A percentile compares a stretch with the other conserved stretches of the same genome.
These are phyloP conservation scores for Heterodera filipjevi DNA, from an alignment of 2,888 invertebrate genomes.

Conservation along the genomic window DNA sequence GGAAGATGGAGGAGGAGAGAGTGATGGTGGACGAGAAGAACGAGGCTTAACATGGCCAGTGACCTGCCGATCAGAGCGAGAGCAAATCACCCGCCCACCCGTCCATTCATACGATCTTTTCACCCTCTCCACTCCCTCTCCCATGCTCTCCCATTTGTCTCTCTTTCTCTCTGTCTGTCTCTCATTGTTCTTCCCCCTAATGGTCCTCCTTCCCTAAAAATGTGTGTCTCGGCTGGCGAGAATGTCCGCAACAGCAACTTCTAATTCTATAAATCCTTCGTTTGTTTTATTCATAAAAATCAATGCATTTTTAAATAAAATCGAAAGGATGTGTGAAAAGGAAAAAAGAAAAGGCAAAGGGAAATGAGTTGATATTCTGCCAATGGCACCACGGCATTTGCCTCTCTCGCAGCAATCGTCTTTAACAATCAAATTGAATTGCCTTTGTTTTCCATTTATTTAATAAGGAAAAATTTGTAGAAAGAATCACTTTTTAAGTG, in stretches of 20 bases:
- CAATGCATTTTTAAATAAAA: not conserved
- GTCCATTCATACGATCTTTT: not conserved
- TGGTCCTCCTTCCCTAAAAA: not conserved
- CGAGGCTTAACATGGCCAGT: too few relatives aligned
- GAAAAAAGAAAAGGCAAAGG: not conserved
- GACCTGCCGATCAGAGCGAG: not conserved
- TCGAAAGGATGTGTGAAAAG: not conserved
- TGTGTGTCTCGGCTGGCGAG: constrained; percentile 18
- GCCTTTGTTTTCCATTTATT: not conserved
- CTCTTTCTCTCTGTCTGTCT: not conserved
- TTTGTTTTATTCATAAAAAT: constrained; percentile 7
- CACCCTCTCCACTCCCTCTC: not conserved
- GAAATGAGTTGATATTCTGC: not conserved
- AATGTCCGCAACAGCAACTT: constrained; percentile 6
- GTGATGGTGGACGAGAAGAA: not conserved
- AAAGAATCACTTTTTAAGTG: too few relatives aligned
- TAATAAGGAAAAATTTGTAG: too few relatives aligned
- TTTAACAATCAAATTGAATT: not conserved
- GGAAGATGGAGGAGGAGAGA: not conserved
- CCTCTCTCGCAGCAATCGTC: too few relatives aligned
- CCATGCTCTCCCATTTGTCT: not conserved
- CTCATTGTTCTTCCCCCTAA: not conserved
- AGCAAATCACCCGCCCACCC: not conserved
- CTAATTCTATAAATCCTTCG: not conserved
- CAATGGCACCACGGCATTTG: too few relatives aligned